Evolutionary conservation across 2,797 vertebrate genomes (phyloP), one percentile per base, ranked within the genome.

Genomic region (Kryptopterus vitreolus): DNA sequence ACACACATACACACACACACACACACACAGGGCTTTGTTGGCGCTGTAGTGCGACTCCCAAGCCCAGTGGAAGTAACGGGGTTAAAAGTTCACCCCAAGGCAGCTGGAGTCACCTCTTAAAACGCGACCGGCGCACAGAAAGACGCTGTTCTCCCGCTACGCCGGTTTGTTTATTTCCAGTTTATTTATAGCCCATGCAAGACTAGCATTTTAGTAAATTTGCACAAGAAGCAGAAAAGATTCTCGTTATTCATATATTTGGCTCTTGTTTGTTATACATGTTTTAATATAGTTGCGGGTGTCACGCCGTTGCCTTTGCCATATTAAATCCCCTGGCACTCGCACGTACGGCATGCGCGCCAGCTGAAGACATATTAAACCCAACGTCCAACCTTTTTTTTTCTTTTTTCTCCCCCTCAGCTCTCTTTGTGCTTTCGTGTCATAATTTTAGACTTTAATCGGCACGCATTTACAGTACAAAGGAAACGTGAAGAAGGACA

Each of bases 71-170:
- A 85, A 73, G 82, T 87, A 87, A 73, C 87, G 71, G 84, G 90
- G 91, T 91, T 89, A 90, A 91, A 92, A 91, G 92, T 93, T 93
- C 89, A 90, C 57, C 26, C 66, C 62, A 31, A 81, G 73, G 76
- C 55, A 59, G 61, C 81, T 69, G 24, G 35, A 82, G 72, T 74
- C 81, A 76, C 58, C 58, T 65, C 81, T 77, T 24, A 22, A 63
- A 76, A 63, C 26, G 35, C 38, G 38, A 61, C 69, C 22, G 29
- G 13, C 50, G 48, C 29, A 33, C 69, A 71, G 50, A 71, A 58
- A 58, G 52, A 73, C 71, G 33, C 33, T 9, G 53, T 58, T 74
- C 55, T 59, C 11, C 71, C 29, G 33, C 71, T 58, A 43, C 33
- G 22, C 33, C 18, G 43, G 71, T 43, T 43, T 72, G 71, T 74